phyloP scores from a whole-genome alignment of 2,888 invertebrate genomes.

The Caenorhabditis becei region DNA sequence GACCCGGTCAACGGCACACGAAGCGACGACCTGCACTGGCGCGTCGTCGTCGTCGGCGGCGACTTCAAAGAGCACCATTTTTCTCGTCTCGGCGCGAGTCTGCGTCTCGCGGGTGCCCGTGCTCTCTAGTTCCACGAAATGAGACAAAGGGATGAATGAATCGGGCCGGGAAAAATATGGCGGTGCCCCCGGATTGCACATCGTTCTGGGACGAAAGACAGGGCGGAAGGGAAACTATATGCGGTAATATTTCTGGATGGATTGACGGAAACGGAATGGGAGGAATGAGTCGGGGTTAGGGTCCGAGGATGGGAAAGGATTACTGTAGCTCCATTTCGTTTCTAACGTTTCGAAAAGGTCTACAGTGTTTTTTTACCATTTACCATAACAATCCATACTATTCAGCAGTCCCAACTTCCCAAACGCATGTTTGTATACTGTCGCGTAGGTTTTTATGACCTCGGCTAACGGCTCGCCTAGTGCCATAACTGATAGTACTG shows the following conservation, averaged over 20 bases:
- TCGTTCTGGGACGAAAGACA: background rate
- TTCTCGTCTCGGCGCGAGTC: slow-evolving; percentile 50
- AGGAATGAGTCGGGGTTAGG: background rate
- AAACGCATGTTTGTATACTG: slow-evolving; percentile 1
- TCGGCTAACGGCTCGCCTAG: slow-evolving; percentile 5
- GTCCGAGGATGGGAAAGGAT: no score
- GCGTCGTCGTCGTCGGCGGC: slow-evolving; percentile 30
- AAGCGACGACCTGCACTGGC: slow-evolving; percentile 20
- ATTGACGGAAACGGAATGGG: background rate
- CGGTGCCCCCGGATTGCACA: slow-evolving; percentile 5
- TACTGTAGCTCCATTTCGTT: no score
- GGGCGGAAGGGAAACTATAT: no score
- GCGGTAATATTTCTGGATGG: no score
- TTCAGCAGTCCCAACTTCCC: no score
- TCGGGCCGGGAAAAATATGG: slow-evolving; percentile 44
- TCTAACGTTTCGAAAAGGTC: no score
- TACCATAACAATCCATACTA: no score
- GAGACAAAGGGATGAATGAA: slow-evolving; percentile 56
- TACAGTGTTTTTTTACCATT: no score
- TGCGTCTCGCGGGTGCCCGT: slow-evolving; percentile 42
- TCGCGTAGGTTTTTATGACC: slow-evolving; percentile 40
- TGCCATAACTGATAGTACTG: slow-evolving; percentile 25
- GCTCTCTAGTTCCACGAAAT: slow-evolving; percentile 34
- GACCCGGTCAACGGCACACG: background rate
- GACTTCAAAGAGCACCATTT: slow-evolving; percentile 62